Conservation (phyloP, 2,797 vertebrate species). For the Enteromius radiatus region DNA sequence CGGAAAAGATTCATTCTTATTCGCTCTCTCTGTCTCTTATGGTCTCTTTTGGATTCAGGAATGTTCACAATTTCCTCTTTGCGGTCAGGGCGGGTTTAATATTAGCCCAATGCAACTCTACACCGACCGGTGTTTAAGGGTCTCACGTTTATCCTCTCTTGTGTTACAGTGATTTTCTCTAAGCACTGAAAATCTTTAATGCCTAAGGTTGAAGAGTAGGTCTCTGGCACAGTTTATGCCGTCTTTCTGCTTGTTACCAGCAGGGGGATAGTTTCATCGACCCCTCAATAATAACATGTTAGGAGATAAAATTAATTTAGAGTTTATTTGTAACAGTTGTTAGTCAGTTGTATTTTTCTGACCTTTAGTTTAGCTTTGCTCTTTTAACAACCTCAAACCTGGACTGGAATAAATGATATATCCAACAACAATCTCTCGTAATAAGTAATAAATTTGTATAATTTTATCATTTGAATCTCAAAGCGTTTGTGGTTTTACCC, state of each 20-base stretch:
- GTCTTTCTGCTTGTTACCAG: neutral
- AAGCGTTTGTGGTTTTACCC: slow-evolving; percentile 1
- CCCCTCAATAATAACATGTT: neutral
- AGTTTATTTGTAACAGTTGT: neutral
- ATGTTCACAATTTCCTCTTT: slow-evolving; percentile 69
- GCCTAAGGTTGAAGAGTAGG: neutral
- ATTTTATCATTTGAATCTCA: neutral
- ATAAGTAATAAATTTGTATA: neutral
- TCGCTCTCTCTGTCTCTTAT: neutral
- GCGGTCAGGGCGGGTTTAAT: slow-evolving; percentile 66
- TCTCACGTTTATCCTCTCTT: slow-evolving; percentile 31
- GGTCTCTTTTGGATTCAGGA: slow-evolving; percentile 66
- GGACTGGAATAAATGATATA: neutral
- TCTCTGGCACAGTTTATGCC: neutral
- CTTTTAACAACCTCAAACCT: neutral
- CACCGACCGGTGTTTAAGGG: slow-evolving; percentile 23
- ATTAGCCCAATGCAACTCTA: slow-evolving; percentile 60
- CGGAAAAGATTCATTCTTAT: slow-evolving; percentile 28
- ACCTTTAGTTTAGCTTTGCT: neutral
- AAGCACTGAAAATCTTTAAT: slow-evolving; percentile 5
- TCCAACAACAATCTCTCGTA: neutral
- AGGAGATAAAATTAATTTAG: neutral
- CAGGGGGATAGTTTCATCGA: neutral
- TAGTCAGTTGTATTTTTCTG: neutral
- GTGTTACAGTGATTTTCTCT: slow-evolving; percentile 21